phyloP scores from a whole-genome alignment of 2,797 vertebrate genomes.

The Sorex maritimensis region DNA sequence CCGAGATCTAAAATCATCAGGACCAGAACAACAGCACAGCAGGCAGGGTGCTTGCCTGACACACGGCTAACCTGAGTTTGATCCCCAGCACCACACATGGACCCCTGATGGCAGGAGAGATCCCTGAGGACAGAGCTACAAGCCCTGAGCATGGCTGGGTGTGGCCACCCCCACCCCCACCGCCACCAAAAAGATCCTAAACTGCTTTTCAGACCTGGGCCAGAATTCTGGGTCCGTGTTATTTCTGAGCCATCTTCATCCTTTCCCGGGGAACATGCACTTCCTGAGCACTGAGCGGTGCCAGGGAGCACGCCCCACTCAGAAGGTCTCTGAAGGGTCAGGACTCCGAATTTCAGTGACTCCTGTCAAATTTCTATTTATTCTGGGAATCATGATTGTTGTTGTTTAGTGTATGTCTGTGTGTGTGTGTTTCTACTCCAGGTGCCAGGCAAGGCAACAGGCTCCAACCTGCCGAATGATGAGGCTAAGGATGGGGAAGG shows the following conservation, averaged over 20 bases:
- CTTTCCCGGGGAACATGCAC: not conserved
- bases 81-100: not conserved
- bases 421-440: not conserved
- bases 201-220: not conserved
- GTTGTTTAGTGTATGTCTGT: not conserved
- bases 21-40: not conserved
- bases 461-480: accelerated
- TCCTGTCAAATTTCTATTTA: conserved; percentile 45
- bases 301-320: not conserved
- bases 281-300: not conserved
- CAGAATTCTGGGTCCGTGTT: not conserved
- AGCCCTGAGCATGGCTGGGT: too few species aligned
- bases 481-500: not conserved
- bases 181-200: not conserved
- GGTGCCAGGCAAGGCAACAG: not conserved
- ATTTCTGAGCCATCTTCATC: not conserved
- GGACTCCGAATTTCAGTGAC: not conserved
- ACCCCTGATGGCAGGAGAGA: too few species aligned
- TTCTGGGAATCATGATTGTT: conserved; percentile 20
- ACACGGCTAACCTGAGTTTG: too few species aligned
- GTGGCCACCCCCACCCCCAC: too few species aligned
- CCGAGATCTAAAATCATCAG: not conserved
- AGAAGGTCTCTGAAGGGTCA: not conserved
- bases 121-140: too few species aligned
- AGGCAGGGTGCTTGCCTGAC: not conserved